Conservation (phyloP, 2,113 vertebrate species). For the Daphoenositta chrysoptera region DNA sequence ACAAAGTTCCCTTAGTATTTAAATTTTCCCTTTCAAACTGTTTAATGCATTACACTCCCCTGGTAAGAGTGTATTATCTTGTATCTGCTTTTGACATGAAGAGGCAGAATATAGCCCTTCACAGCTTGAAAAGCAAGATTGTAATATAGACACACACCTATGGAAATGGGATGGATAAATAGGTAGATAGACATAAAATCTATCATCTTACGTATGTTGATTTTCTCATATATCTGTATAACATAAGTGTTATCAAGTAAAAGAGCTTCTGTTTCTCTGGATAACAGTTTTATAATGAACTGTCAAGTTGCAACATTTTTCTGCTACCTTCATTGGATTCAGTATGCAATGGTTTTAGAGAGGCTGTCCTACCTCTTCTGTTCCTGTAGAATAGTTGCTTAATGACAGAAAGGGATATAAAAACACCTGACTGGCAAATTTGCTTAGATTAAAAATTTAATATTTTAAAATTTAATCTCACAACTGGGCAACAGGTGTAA, state of each 20-base stretch:
- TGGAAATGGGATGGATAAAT: background rate
- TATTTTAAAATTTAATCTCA: background rate
- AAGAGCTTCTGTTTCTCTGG: background rate
- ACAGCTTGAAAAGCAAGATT: background rate
- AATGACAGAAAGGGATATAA: background rate
- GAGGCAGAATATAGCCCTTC: background rate
- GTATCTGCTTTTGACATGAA: slow-evolving; percentile 7
- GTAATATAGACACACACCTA: background rate
- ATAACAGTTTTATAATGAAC: background rate
- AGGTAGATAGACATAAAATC: background rate
- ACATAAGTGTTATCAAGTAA: background rate
- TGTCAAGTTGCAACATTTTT: background rate
- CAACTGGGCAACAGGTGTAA: background rate
- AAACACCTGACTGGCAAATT: background rate
- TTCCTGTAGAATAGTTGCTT: background rate
- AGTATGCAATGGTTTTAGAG: background rate
- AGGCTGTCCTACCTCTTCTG: background rate
- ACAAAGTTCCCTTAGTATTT: background rate
- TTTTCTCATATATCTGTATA: background rate
- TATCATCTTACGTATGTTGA: too few species aligned
- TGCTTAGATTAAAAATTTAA: background rate
- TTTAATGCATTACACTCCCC: background rate
- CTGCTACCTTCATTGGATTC: background rate
- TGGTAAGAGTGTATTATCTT: background rate
- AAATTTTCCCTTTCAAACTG: background rate